phyloP scores from a whole-genome alignment of 2,113 vertebrate species.

The Triplophysa dalaica region DNA sequence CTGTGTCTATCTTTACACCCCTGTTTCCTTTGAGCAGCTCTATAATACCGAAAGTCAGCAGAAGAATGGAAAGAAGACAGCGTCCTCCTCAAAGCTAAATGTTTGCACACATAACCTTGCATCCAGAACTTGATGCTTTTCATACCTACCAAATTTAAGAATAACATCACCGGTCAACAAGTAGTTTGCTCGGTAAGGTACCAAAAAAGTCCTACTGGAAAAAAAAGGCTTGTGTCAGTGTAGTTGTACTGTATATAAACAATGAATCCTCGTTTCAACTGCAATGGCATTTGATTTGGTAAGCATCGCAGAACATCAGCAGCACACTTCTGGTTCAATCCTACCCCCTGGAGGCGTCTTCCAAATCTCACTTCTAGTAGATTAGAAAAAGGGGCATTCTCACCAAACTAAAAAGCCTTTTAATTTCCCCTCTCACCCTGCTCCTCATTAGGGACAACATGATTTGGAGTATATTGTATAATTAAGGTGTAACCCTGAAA shows the following conservation, averaged over 20 bases:
- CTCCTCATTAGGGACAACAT: conserved; percentile 64
- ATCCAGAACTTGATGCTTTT: neutral
- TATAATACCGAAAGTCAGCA: conserved; percentile 37
- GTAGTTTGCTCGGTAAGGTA: conserved; percentile 30
- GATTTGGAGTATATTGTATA: conserved; percentile 65
- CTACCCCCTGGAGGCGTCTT: conserved; percentile 29
- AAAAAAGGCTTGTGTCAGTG: conserved; percentile 23
- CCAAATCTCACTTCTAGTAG: conserved; percentile 20
- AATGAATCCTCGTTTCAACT: conserved; percentile 5
- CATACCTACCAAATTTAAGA: conserved; percentile 8
- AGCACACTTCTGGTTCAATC: conserved; percentile 9
- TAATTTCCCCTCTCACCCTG: conserved; percentile 54
- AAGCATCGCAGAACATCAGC: conserved; percentile 14
- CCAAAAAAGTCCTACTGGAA: conserved; percentile 11
- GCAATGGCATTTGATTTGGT: conserved; percentile 6
- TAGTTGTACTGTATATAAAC: conserved; percentile 1
- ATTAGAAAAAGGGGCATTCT: conserved; percentile 25
- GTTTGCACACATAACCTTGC: conserved; percentile 26
- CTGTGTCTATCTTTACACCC: conserved; percentile 32
- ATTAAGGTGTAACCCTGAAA: conserved; percentile 63
- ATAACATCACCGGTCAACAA: conserved; percentile 42
- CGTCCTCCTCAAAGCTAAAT: neutral
- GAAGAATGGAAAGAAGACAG: conserved; percentile 25
- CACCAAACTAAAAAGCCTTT: conserved; percentile 45
- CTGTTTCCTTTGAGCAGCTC: conserved; percentile 15